A percentile compares a stretch with the other conserved stretches of the same genome.
phyloP scores from a whole-genome alignment of 2,797 vertebrate genomes.

The Oryzias sinensis region DNA sequence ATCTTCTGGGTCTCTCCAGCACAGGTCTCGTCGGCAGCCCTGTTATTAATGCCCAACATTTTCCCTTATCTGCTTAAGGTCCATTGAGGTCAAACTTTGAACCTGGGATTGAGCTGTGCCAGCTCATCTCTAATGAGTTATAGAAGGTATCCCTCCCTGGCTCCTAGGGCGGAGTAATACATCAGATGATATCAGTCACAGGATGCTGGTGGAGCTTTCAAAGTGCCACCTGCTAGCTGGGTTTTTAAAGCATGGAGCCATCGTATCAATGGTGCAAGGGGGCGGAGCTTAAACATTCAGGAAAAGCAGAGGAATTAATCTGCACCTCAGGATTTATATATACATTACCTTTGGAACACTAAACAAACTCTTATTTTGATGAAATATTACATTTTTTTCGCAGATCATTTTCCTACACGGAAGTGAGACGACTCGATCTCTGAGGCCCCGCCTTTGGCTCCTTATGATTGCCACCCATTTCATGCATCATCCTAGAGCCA shows the following conservation, averaged over 20 bases:
- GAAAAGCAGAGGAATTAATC: slow-evolving; percentile 44
- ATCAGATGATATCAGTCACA: slow-evolving; percentile 28
- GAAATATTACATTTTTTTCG: too few species aligned
- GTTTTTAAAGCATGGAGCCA: slow-evolving; percentile 27
- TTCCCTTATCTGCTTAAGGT: slow-evolving; percentile 28
- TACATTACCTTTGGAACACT: too few species aligned
- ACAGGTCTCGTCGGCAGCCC: slow-evolving; percentile 42
- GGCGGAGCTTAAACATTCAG: slow-evolving; percentile 23
- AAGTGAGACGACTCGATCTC: too few species aligned
- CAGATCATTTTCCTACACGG: too few species aligned
- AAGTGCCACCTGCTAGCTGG: slow-evolving; percentile 51
- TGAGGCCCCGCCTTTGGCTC: too few species aligned
- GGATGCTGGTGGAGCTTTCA: slow-evolving; percentile 41
- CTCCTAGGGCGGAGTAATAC: slow-evolving; percentile 27
- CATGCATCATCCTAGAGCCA: too few species aligned
- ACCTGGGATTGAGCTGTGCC: slow-evolving; percentile 52
- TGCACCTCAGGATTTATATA: slow-evolving; percentile 42
- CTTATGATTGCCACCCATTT: too few species aligned
- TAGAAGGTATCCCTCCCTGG: slow-evolving; percentile 26
- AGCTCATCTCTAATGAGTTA: slow-evolving; percentile 54
- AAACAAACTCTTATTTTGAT: too few species aligned
- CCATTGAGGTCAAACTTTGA: slow-evolving; percentile 44
- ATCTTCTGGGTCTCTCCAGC: slow-evolving; percentile 35
- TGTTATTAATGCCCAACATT: slow-evolving; percentile 53
- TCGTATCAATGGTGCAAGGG: slow-evolving; percentile 42